Evolutionary conservation across 2,113 vertebrate genomes (phyloP), one percentile per base, ranked within the genome.

Genomic region (Corythornis vintsioides): DNA sequence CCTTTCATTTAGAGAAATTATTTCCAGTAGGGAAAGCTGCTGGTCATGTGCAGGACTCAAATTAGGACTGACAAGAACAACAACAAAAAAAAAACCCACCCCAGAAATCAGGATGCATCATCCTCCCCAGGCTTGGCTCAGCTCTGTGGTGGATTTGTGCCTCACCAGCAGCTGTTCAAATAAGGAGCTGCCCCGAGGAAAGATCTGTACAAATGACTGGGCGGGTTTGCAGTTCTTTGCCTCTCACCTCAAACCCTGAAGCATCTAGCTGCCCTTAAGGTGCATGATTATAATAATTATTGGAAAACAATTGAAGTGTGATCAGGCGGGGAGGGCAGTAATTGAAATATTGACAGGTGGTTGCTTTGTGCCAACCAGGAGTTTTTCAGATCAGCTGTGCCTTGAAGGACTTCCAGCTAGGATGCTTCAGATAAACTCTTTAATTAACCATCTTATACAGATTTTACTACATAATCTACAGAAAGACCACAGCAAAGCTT

Each of bases 251-350:
- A 97, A 97, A 26, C 83, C 96, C 96, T 96, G 96, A 97, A 97
- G 96, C 96, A 97, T 97, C 96, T 96, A 95, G 98, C 97, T 98
- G 97, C 96, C 96, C 96, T 96, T 97, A 97, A 80, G 94, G 92
- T 93, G 91, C 93, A 96, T 98, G 97, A 98, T 98, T 98, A 98
- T 98, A 98, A 97, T 98, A 98, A 98, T 98, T 98, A 98, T 97
- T 97, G 97, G 95, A 97, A 97, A 88, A 97, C 95, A 98, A 98
- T 97, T 98, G 97, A 97, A 97, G 97, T 98, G 98, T 98, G 98
- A 98, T 98, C 92, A 96, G 92, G 97, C 96, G 95, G 94, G 97
- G 96, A 97, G 97, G 79, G 83, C 71, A 63, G 95, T 97, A 97
- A 95, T 90, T 94, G 93, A 93, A 97, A 96, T 98, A 98, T 97